Evolutionary conservation across 2,113 vertebrate species (phyloP), one percentile per base, ranked within the genome.

Genomic region (Calonectris borealis): DNA sequence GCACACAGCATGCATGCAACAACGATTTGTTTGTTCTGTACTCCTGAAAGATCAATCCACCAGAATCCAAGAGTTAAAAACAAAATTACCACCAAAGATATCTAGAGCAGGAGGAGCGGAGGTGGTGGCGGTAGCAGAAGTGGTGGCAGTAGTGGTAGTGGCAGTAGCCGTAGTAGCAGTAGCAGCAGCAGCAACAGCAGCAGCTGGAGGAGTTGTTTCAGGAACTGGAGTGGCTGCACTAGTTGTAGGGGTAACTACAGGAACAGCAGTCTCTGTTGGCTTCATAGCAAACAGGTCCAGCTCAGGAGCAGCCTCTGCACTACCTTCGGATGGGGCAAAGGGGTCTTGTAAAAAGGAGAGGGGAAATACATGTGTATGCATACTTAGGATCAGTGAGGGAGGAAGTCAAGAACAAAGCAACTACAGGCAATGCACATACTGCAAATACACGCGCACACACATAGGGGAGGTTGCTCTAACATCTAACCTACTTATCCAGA

Each of bases 211-310:
- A 98, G 98, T 97, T 95, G 98, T 98, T 97, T 98, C 97, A 97
- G 98, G 96, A 98, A 98, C 97, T 95, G 98, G 98, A 98, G 98
- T 97, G 96, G 98, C 97, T 98, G 98, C 96, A 86, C 98, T 98
- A 98, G 98, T 98, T 97, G 98, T 98, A 97, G 98, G 98, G 98
- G 98, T 98, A 98, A 98, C 98, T 98, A 98, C 98, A 97, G 99
- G 98, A 97, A 98, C 98, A 97, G 98, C 98, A 96, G 98, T 98
- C 97, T 99, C 99, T 54, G 98, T 93, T 95, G 99, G 99, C 98
- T 98, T 99, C 99, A 99, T 99, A 96, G 99, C 99, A 98, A 99
- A 99, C 97, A 99, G 99, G 98, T 99, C 99, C 98, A 99, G 98
- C 98, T 99, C 99, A 72, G 99, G 98, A 94, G 99, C 98, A 98